These are phyloP conservation scores for Erithacus rubecula DNA, from an alignment of 2,797 vertebrate species.

Conservation along the genomic window DNA sequence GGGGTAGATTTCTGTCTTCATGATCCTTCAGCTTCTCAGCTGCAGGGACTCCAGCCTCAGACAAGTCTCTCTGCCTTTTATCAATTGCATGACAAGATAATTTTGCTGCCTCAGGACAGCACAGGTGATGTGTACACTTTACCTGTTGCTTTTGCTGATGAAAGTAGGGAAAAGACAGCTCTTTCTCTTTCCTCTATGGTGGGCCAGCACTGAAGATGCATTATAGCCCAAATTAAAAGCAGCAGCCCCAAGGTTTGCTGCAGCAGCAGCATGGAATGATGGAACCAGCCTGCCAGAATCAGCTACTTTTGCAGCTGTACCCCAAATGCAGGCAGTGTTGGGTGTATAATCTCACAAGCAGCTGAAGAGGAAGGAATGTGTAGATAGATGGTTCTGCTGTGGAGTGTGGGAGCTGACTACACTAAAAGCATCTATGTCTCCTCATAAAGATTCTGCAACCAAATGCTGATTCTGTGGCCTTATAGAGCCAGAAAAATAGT, in stretches of 20 bases:
- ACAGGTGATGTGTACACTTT: not conserved
- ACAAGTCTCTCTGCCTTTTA: not conserved
- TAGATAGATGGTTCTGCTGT: not conserved
- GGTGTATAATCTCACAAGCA: not conserved
- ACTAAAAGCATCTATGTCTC: not conserved
- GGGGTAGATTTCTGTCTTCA: fast-evolving
- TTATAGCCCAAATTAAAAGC: not conserved
- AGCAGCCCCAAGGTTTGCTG: not conserved
- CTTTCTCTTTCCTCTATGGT: not conserved
- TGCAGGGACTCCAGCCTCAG: not conserved
- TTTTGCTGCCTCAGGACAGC: not conserved
- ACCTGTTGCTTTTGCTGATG: not conserved
- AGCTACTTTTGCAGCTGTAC: not conserved
- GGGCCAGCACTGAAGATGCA: not conserved
- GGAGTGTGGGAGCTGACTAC: not conserved
- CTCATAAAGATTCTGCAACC: fast-evolving
- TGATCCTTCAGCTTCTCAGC: not conserved
- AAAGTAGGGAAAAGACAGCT: not conserved
- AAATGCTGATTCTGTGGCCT: not conserved
- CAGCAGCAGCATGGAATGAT: not conserved
- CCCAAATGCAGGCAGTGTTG: not conserved
- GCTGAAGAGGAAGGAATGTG: not conserved
- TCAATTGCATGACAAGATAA: not conserved
- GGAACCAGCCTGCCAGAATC: not conserved
- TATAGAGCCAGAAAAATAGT: not conserved